A percentile compares a stretch with the other conserved stretches of the same genome.
Evolutionary conservation across 1,140 invertebrate genomes (phyloP).

Genomic region (Pseudomyrmex pallidus): DNA sequence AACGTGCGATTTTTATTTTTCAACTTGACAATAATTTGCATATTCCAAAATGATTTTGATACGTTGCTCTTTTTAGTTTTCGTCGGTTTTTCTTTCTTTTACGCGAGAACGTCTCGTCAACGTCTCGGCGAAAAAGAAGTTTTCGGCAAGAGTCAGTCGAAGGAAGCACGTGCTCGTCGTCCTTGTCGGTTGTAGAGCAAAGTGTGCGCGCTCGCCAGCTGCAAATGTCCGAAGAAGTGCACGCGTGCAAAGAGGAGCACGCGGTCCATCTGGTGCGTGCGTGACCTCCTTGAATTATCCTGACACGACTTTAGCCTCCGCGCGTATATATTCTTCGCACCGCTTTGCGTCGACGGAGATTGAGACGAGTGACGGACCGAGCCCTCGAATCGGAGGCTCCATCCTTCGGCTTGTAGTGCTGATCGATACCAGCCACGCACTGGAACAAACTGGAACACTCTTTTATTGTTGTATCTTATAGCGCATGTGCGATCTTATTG

Average conservation of each 20-base stretch:
- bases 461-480: background rate
- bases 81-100: background rate
- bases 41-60: too few species aligned
- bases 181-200: constrained; percentile 1
- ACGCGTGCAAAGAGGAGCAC: constrained; percentile 68
- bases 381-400: constrained; percentile 1
- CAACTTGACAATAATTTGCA: too few species aligned
- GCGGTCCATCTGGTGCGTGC: constrained; percentile 84
- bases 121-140: constrained; percentile 13
- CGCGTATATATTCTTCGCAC: constrained; percentile 15
- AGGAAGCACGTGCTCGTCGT: constrained; percentile 65
- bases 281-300: constrained; percentile 84
- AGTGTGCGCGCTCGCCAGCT: constrained; percentile 77
- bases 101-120: background rate
- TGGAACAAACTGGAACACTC: too few species aligned
- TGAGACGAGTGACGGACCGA: background rate
- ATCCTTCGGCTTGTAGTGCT: background rate
- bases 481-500: background rate
- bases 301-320: constrained; percentile 42
- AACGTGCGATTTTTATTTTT: too few species aligned
- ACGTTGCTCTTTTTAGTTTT: too few species aligned
- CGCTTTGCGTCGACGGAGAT: background rate
- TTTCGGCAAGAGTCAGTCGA: constrained; percentile 13
- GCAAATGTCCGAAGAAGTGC: constrained; percentile 73
- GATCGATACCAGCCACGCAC: too few species aligned